Percentiles rank a stretch among this genome's conserved stretches.
These are phyloP conservation scores for Rana temporaria DNA, from an alignment of 2,113 vertebrate species.

Conservation along the genomic window DNA sequence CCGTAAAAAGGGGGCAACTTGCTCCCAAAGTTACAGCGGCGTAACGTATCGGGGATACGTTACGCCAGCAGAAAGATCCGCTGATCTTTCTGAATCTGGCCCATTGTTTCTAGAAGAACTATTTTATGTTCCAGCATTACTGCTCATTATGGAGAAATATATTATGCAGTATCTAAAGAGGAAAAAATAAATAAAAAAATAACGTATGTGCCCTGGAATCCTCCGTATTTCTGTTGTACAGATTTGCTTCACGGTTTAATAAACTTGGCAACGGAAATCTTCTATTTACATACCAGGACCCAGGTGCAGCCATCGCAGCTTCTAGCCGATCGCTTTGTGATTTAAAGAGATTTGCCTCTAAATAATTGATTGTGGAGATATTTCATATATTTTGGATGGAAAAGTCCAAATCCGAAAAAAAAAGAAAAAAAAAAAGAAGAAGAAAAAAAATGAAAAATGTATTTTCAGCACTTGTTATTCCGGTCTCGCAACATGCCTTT, in stretches of 20 bases:
- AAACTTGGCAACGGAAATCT: background rate
- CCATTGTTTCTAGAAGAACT: no score
- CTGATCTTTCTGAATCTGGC: no score
- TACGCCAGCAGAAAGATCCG: no score
- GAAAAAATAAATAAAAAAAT: background rate
- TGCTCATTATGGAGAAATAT: background rate
- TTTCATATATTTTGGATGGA: constrained; percentile 10
- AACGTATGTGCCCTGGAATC: background rate
- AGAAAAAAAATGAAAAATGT: no score
- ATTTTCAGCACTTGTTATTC: background rate
- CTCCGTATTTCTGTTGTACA: background rate
- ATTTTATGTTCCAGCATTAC: background rate
- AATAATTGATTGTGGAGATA: background rate
- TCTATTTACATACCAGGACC: background rate
- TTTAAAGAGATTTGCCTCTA: constrained; percentile 12
- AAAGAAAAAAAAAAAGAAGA: background rate
- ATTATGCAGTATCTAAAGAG: background rate
- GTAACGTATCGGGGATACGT: no score
- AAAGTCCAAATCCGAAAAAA: background rate
- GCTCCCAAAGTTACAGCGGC: no score
- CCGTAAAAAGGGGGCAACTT: no score
- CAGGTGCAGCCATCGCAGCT: background rate
- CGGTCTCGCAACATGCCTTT: constrained; percentile 3
- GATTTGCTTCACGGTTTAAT: constrained; percentile 2
- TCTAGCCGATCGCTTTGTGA: background rate